phyloP scores from a whole-genome alignment of 30 jellyfish, hydroid and myxozoan genomes.

The Turritopsis dohrnii region DNA sequence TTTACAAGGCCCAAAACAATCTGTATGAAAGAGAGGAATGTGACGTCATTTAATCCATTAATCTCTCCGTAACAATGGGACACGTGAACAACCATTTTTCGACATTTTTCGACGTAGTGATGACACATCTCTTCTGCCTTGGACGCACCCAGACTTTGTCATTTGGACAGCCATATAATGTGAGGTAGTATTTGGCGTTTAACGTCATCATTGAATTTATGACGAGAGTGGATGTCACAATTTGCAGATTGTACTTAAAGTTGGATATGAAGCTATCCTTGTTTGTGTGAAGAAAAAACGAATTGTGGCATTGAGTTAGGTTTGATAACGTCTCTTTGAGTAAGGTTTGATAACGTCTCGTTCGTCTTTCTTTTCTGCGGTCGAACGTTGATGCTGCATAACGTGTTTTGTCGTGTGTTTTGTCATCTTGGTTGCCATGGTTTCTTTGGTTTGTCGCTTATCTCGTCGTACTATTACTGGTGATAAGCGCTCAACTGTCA shows the following conservation, averaged over 20 bases:
- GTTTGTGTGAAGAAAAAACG: no score
- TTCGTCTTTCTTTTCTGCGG: background rate
- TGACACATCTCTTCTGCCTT: no score
- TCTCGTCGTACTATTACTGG: background rate
- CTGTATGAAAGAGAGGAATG: no score
- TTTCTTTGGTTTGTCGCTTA: background rate
- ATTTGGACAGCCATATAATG: no score
- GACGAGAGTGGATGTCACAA: background rate
- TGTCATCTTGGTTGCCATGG: background rate
- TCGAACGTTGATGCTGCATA: background rate
- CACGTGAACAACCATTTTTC: no score
- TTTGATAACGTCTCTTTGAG: background rate
- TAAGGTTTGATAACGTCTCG: background rate
- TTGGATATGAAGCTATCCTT: no score
- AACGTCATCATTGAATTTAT: background rate
- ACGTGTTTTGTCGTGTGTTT: background rate
- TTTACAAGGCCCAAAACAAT: no score
- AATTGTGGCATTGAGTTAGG: no score
- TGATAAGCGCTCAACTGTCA: background rate
- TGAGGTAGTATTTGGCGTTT: background rate
- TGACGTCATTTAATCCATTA: no score
- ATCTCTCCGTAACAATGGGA: no score
- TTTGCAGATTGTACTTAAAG: background rate
- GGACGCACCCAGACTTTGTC: no score
- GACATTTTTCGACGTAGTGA: no score